Percentiles rank a stretch among this genome's conserved stretches.
Evolutionary conservation across 2,888 invertebrate genomes (phyloP).

Genomic region (Laothoe populi): DNA sequence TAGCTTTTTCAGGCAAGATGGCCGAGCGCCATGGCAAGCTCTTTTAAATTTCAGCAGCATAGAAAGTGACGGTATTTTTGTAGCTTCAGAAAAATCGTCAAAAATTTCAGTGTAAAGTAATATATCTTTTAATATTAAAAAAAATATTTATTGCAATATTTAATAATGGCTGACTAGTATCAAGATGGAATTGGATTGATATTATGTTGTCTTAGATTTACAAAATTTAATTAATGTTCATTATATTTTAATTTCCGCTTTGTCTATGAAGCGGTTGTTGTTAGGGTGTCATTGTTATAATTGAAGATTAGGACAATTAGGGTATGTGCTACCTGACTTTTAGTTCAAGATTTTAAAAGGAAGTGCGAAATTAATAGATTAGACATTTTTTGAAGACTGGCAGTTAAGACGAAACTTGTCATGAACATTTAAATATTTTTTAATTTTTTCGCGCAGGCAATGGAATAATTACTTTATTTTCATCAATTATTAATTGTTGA

Average conservation of each 20-base stretch:
- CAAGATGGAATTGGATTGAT: too few species aligned
- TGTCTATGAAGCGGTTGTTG: slow-evolving; percentile 1
- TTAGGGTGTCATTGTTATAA: background rate
- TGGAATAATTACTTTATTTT: too few species aligned
- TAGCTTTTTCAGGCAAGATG: slow-evolving; percentile 17
- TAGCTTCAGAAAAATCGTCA: background rate
- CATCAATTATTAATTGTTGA: too few species aligned
- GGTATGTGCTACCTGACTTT: slow-evolving; percentile 53
- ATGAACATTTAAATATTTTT: too few species aligned
- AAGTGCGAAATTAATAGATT: slow-evolving; percentile 24
- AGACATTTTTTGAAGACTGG: slow-evolving; percentile 36
- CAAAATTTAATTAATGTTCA: background rate
- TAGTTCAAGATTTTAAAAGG: slow-evolving; percentile 38
- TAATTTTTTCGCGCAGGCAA: too few species aligned
- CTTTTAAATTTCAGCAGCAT: background rate
- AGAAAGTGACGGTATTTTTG: background rate
- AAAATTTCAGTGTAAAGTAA: background rate
- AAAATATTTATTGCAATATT: too few species aligned
- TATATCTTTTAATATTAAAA: too few species aligned
- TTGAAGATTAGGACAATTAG: background rate
- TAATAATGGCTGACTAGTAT: too few species aligned
- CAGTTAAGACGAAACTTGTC: slow-evolving; percentile 28
- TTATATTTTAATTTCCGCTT: background rate
- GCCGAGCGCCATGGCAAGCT: slow-evolving; percentile 16
- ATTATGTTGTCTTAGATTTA: too few species aligned